phyloP scores from a whole-genome alignment of 2,113 vertebrate genomes.

The Pao palembangensis region DNA sequence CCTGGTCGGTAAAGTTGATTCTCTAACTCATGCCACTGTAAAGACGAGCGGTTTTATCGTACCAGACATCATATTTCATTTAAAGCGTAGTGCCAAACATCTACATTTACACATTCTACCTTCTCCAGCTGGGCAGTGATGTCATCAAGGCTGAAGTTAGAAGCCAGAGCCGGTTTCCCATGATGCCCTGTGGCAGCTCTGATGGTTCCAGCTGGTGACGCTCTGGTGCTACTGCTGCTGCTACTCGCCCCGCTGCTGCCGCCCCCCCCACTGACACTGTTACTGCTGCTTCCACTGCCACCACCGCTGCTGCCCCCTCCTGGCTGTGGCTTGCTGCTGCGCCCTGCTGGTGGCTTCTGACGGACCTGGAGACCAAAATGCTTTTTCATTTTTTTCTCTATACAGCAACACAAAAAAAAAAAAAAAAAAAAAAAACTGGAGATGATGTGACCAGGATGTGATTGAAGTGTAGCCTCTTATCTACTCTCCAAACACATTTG shows the following conservation, averaged over 20 bases:
- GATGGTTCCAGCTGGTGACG: slow-evolving; percentile 75
- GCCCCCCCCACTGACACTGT: slow-evolving; percentile 59
- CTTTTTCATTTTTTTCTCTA: too few relatives aligned
- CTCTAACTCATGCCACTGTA: too few relatives aligned
- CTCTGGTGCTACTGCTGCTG: slow-evolving; percentile 80
- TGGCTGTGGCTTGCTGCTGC: slow-evolving; percentile 68
- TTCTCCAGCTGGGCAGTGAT: slow-evolving; percentile 96
- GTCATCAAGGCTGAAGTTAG: slow-evolving; percentile 93
- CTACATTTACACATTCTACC: slow-evolving; percentile 14
- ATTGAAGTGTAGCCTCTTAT: neutral
- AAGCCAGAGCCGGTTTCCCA: slow-evolving; percentile 73
- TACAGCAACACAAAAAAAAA: neutral
- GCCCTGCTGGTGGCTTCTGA: slow-evolving; percentile 82
- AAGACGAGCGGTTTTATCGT: too few relatives aligned
- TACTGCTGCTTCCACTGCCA: slow-evolving; percentile 44
- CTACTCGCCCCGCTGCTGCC: slow-evolving; percentile 69
- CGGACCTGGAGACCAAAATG: slow-evolving; percentile 44
- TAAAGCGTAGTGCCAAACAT: neutral
- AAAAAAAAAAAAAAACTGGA: neutral
- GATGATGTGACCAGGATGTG: neutral
- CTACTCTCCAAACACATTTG: too few relatives aligned
- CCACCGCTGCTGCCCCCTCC: slow-evolving; percentile 64
- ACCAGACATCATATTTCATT: too few relatives aligned
- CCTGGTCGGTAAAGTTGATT: too few relatives aligned
- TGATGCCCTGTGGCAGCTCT: slow-evolving; percentile 48